phyloP scores from a whole-genome alignment of 2,888 invertebrate genomes.

The Campopleginae sp. region DNA sequence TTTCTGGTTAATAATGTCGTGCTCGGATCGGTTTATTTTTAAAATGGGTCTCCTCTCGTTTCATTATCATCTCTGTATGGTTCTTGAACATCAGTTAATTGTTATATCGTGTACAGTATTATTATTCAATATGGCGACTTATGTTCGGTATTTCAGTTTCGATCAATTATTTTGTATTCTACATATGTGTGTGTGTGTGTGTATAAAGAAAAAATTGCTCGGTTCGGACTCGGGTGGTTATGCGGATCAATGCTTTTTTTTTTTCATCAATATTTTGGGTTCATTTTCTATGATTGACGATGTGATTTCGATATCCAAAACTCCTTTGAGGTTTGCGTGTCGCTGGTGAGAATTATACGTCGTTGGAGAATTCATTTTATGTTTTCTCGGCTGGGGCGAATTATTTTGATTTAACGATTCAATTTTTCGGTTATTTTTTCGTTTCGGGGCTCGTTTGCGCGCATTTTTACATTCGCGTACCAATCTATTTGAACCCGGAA shows the following conservation, averaged over 20 bases:
- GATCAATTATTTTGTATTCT: conserved; percentile 58
- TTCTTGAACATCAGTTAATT: conserved; percentile 51
- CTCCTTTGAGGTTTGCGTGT: conserved; percentile 39
- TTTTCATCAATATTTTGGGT: conserved; percentile 10
- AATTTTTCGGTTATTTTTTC: conserved; percentile 32
- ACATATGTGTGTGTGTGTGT: background rate
- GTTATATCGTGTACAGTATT: conserved; percentile 63
- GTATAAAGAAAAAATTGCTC: conserved; percentile 52
- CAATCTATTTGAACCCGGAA: background rate
- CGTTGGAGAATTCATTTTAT: conserved; percentile 42
- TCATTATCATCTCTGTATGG: conserved; percentile 53
- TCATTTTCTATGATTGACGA: conserved; percentile 56
- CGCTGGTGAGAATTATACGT: conserved; percentile 6
- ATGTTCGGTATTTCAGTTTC: conserved; percentile 63
- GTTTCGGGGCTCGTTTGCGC: conserved; percentile 47
- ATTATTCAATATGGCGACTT: conserved; percentile 66
- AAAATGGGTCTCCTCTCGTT: conserved; percentile 26
- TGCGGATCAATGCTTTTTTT: conserved; percentile 65
- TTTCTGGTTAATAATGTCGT: conserved; percentile 42
- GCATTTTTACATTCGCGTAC: conserved; percentile 58
- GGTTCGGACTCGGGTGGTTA: conserved; percentile 66
- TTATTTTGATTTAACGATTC: conserved; percentile 26
- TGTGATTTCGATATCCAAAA: conserved; percentile 59
- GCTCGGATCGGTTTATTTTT: conserved; percentile 56
- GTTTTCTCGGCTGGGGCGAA: conserved; percentile 42